Evolutionary conservation across 92 coral and sea anemone genomes (phyloP).

Genomic region (Parazoanthus darwini): DNA sequence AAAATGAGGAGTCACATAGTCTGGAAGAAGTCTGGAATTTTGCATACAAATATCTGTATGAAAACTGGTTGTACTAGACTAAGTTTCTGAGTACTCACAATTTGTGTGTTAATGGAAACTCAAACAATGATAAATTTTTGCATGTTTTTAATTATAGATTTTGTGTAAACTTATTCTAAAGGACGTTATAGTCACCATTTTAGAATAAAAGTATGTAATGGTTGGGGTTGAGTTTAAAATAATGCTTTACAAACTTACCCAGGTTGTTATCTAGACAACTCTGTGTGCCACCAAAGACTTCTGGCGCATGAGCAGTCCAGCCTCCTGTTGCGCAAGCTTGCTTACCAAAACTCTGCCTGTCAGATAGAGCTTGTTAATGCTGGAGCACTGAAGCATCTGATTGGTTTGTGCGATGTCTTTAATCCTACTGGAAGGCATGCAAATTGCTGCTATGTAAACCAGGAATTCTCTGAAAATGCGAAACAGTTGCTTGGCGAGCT

Average conservation of each 20-base stretch:
- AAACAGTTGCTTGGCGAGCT: conserved; percentile 57
- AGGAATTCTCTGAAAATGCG: conserved; percentile 55
- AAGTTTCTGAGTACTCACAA: too few relatives aligned
- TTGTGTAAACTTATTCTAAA: too few relatives aligned
- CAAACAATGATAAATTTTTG: too few relatives aligned
- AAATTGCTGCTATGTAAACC: conserved; percentile 67
- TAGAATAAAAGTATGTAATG: not conserved
- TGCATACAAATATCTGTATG: too few relatives aligned
- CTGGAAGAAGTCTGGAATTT: too few relatives aligned
- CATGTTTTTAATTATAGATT: too few relatives aligned
- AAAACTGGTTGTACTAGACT: too few relatives aligned
- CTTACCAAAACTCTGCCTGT: conserved; percentile 64
- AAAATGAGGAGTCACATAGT: too few relatives aligned
- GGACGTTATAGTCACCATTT: too few relatives aligned
- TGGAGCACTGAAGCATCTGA: conserved; percentile 74
- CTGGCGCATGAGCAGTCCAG: conserved; percentile 77
- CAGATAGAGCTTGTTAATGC: conserved; percentile 77
- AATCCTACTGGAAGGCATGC: conserved; percentile 69
- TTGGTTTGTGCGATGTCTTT: conserved; percentile 76
- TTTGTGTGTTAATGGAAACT: too few relatives aligned
- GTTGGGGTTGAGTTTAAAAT: not conserved
- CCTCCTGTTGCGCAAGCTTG: conserved; percentile 69
- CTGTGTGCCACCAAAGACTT: conserved; percentile 39
- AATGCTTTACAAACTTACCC: not conserved
- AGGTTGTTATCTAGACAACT: conserved; percentile 30